Percentiles rank a stretch among this genome's conserved stretches.
These are phyloP conservation scores for Asarcornis scutulata DNA, from an alignment of 2,113 vertebrate genomes.

Conservation along the genomic window DNA sequence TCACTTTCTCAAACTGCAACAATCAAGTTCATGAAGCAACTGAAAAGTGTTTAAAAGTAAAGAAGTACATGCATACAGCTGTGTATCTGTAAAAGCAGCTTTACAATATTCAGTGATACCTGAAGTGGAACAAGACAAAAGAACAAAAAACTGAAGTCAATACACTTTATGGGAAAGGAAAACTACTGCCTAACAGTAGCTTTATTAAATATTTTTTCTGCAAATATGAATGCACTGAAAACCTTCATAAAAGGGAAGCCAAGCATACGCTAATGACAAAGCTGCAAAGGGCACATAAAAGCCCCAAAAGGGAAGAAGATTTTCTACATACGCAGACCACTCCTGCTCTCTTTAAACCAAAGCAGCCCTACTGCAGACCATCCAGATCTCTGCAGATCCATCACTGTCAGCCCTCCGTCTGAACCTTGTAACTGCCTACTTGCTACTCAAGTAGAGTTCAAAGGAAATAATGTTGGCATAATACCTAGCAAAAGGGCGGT, in stretches of 20 bases:
- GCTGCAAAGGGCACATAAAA: fast-evolving
- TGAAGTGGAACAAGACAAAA: not conserved
- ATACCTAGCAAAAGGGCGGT: not conserved
- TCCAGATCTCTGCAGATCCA: not conserved
- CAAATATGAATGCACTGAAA: not conserved
- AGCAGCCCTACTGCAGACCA: not conserved
- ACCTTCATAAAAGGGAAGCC: not conserved
- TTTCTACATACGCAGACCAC: not conserved
- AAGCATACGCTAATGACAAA: not conserved
- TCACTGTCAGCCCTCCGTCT: not conserved
- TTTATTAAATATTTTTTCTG: not conserved
- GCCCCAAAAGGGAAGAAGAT: not conserved
- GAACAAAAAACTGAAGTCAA: not conserved
- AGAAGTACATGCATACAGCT: not conserved
- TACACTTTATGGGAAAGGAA: not conserved
- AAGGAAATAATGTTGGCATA: not conserved
- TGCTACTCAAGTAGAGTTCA: not conserved
- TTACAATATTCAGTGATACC: not conserved
- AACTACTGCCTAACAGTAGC: not conserved
- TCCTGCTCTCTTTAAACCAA: not conserved
- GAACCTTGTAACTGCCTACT: not conserved
- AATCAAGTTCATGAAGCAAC: not conserved
- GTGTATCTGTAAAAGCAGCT: not conserved
- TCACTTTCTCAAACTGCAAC: not conserved
- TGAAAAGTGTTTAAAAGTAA: not conserved